phyloP scores from a whole-genome alignment of 1,140 invertebrate species.

The Drosophila arawakana region DNA sequence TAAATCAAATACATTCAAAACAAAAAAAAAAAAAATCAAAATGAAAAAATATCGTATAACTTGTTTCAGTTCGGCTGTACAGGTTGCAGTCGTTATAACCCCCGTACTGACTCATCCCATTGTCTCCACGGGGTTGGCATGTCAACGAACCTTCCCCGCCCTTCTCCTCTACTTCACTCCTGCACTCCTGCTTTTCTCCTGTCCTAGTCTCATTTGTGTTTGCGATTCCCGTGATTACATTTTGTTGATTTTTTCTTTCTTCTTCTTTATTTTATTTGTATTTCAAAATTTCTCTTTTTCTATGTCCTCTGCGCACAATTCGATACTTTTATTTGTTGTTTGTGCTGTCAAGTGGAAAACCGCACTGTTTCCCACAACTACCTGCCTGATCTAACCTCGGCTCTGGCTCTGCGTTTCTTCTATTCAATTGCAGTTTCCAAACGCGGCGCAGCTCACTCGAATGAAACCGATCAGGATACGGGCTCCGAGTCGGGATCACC shows the following conservation, averaged over 20 bases:
- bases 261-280: constrained; percentile 22
- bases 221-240: constrained; percentile 76
- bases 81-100: constrained; percentile 52
- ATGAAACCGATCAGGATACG: constrained; percentile 84
- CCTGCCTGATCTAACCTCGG: constrained; percentile 33
- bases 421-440: constrained; percentile 85
- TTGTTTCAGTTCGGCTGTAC: constrained; percentile 68
- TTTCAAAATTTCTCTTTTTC: neutral
- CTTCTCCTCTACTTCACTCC: neutral
- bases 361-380: constrained; percentile 62
- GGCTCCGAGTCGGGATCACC: constrained; percentile 85
- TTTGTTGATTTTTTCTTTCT: constrained; percentile 18
- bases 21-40: constrained; percentile 28
- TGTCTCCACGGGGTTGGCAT: constrained; percentile 58
- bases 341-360: constrained; percentile 62
- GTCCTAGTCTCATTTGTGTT: constrained; percentile 43
- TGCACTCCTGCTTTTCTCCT: neutral
- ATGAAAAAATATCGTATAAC: constrained; percentile 79
- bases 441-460: constrained; percentile 85
- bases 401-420: neutral
- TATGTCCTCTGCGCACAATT: constrained; percentile 28
- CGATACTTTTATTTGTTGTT: constrained; percentile 78
- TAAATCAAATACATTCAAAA: constrained; percentile 52
- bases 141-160: constrained; percentile 58
- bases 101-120: constrained; percentile 39